Percentiles rank a stretch among this genome's conserved stretches.
These are phyloP conservation scores for Euproctis similis DNA, from an alignment of 2,888 invertebrate species.

Conservation along the genomic window DNA sequence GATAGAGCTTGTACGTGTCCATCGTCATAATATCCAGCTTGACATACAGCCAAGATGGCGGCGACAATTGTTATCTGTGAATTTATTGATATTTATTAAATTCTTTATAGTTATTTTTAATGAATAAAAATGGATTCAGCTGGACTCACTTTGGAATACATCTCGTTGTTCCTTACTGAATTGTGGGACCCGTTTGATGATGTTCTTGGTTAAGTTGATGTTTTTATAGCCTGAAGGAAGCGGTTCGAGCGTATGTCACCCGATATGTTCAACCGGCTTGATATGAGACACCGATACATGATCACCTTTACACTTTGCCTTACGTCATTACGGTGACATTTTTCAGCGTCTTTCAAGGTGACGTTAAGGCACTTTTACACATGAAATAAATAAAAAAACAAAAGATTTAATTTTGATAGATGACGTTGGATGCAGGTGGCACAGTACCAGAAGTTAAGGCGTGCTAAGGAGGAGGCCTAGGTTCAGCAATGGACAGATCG, in stretches of 20 bases:
- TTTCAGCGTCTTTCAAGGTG: constrained; percentile 63
- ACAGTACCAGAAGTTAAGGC: too few relatives aligned
- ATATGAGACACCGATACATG: constrained; percentile 57
- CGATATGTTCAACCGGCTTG: constrained; percentile 58
- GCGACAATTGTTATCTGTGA: constrained; percentile 59
- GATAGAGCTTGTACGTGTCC: constrained; percentile 55
- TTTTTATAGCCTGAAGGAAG: constrained; percentile 63
- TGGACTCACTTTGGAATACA: constrained; percentile 69
- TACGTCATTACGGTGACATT: constrained; percentile 55
- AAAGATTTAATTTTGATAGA: too few relatives aligned
- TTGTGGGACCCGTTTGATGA: constrained; percentile 56
- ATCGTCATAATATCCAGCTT: constrained; percentile 56
- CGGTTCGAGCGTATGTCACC: constrained; percentile 41
- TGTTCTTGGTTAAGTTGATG: constrained; percentile 45
- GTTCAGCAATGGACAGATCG: too few relatives aligned
- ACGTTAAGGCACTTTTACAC: constrained; percentile 37
- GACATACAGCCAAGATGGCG: constrained; percentile 59
- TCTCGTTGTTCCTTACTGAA: constrained; percentile 52
- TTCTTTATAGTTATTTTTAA: too few relatives aligned
- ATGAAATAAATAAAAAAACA: too few relatives aligned
- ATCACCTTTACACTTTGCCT: constrained; percentile 51
- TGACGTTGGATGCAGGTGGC: too few relatives aligned
- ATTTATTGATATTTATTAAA: too few relatives aligned
- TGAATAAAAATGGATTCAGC: too few relatives aligned
- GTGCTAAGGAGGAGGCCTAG: too few relatives aligned